These are phyloP conservation scores for Lucifuga dentata DNA, from an alignment of 2,113 vertebrate species.

Conservation along the genomic window DNA sequence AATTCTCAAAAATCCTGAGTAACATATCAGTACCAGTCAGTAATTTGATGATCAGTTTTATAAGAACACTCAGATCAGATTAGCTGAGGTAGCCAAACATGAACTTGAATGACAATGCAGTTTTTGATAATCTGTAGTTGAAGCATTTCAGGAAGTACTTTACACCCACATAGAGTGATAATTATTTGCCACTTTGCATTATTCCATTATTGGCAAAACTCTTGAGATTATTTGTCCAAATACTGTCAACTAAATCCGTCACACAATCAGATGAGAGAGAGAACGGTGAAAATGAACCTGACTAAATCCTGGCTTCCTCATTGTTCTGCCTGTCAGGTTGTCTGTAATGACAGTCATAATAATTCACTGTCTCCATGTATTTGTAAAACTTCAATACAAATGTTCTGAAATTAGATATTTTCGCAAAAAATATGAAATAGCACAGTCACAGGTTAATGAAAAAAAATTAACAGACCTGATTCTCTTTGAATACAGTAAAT, in stretches of 20 bases:
- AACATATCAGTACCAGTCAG: too few species aligned
- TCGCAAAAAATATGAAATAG: background rate
- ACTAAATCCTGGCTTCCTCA: constrained; percentile 21
- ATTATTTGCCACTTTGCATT: constrained; percentile 5
- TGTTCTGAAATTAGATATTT: constrained; percentile 1
- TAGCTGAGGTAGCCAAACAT: too few species aligned
- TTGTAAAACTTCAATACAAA: constrained; percentile 8
- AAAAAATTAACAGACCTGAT: too few species aligned
- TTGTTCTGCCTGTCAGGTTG: constrained; percentile 52
- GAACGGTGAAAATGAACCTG: constrained; percentile 36
- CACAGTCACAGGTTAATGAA: background rate
- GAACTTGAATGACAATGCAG: too few species aligned
- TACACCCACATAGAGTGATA: background rate
- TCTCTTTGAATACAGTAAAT: too few species aligned
- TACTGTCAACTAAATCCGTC: constrained; percentile 39
- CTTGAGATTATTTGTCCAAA: constrained; percentile 28
- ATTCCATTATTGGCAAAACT: constrained; percentile 6
- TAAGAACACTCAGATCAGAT: too few species aligned
- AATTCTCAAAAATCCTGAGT: too few species aligned
- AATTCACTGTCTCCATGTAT: constrained; percentile 31
- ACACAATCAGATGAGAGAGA: constrained; percentile 3
- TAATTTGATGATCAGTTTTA: too few species aligned
- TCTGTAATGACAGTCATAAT: constrained; percentile 29
- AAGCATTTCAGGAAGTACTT: background rate
- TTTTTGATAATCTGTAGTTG: too few species aligned